Evolutionary conservation across 2,113 vertebrate genomes (phyloP).

Genomic region (Abramis brama): DNA sequence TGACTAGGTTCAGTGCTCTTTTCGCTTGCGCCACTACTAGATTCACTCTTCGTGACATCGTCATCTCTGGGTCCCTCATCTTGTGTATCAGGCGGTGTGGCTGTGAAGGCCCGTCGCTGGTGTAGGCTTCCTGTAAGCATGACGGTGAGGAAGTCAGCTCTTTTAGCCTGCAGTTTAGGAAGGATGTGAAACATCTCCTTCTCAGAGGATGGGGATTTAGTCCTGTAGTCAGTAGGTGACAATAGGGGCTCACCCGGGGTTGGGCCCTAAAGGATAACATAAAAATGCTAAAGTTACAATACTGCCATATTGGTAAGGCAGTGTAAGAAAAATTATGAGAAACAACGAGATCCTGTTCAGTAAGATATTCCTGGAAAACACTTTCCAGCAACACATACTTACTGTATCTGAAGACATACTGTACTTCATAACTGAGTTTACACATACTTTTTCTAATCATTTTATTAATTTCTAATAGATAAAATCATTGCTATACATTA

Average conservation of each 20-base stretch:
- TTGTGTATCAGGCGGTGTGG: conserved; percentile 56
- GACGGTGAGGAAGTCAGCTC: conserved; percentile 88
- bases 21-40: conserved; percentile 88
- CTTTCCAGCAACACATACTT: not conserved
- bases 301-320: not conserved
- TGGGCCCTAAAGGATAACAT: conserved; percentile 75
- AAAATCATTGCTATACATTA: not conserved
- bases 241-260: conserved; percentile 76
- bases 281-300: not conserved
- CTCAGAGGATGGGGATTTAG: conserved; percentile 81
- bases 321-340: not conserved
- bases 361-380: not conserved
- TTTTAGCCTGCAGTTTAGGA: conserved; percentile 84
- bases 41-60: conserved; percentile 83
- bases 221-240: conserved; percentile 87
- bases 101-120: conserved; percentile 65
- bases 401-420: not conserved
- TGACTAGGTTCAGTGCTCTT: conserved; percentile 90
- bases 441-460: not conserved
- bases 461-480: not conserved
- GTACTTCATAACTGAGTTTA: not conserved
- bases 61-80: conserved; percentile 70
- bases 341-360: not conserved
- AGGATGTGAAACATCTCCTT: conserved; percentile 82
- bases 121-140: conserved; percentile 80